These are phyloP conservation scores for Adelognathus sp. DNA, from an alignment of 2,888 invertebrate species.

Conservation along the genomic window DNA sequence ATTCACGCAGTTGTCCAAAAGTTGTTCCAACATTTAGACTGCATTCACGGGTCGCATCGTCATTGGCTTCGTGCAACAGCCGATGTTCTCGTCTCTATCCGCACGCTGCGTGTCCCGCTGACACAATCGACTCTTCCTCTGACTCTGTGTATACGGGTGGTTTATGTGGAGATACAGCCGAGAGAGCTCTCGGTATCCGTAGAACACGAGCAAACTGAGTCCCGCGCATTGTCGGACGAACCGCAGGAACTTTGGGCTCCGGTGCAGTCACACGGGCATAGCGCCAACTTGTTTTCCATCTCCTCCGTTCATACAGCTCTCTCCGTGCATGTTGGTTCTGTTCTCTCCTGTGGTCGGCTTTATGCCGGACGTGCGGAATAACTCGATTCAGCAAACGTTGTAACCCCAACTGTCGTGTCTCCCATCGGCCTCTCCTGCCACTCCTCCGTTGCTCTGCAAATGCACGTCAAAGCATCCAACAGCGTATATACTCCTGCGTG, in stretches of 20 bases:
- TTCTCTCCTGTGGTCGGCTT: constrained; percentile 32
- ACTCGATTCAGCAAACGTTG: constrained; percentile 59
- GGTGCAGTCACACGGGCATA: constrained; percentile 51
- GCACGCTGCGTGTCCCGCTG: constrained; percentile 22
- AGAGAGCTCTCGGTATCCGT: background rate
- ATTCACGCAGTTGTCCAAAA: constrained; percentile 71
- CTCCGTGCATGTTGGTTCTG: background rate
- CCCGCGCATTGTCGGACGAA: constrained; percentile 43
- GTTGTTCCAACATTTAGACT: constrained; percentile 71
- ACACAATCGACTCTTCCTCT: constrained; percentile 37
- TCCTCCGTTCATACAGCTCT: constrained; percentile 6
- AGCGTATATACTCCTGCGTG: no score
- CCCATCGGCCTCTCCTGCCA: constrained; percentile 31
- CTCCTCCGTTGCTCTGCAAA: constrained; percentile 9
- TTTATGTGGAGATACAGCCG: constrained; percentile 1
- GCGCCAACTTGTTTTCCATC: constrained; percentile 55
- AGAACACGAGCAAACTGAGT: constrained; percentile 32
- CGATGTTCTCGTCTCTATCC: constrained; percentile 17
- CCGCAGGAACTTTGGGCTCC: constrained; percentile 53
- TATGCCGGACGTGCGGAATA: constrained; percentile 44
- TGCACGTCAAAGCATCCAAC: constrained; percentile 43
- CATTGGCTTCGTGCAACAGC: constrained; percentile 14
- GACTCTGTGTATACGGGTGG: background rate
- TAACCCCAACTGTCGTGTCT: constrained; percentile 43
- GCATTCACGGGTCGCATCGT: constrained; percentile 45